Percentiles rank a stretch among this genome's conserved stretches.
Evolutionary conservation across 2,888 invertebrate genomes (phyloP).

Genomic region (Colostygia pectinataria): DNA sequence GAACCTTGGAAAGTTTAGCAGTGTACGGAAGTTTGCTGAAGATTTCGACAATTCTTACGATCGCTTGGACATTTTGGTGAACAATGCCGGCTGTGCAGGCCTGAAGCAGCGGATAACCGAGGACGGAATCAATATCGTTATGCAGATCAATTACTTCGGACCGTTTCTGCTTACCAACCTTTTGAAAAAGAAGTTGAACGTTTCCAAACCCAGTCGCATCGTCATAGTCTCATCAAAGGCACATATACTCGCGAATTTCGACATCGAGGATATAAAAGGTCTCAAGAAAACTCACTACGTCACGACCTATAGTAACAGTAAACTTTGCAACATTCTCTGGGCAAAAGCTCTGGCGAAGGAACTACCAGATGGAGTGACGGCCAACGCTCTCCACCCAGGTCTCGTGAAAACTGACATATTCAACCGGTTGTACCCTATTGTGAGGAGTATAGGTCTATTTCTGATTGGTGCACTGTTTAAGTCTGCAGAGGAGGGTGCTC

Average conservation of each 20-base stretch:
- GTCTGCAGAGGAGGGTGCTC: constrained; percentile 89
- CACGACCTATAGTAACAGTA: constrained; percentile 72
- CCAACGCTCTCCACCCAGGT: constrained; percentile 92
- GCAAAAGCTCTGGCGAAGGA: constrained; percentile 64
- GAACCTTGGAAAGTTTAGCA: constrained; percentile 76
- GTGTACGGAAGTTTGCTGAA: constrained; percentile 84
- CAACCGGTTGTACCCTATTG: constrained; percentile 76
- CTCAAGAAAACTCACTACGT: constrained; percentile 45
- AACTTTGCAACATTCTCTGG: constrained; percentile 68
- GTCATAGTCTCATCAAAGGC: constrained; percentile 67
- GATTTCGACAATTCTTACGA: constrained; percentile 77
- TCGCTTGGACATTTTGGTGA: constrained; percentile 84
- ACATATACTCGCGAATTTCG: constrained; percentile 73
- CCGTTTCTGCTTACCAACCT: constrained; percentile 88
- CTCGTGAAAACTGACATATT: constrained; percentile 90
- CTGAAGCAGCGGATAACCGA: constrained; percentile 65
- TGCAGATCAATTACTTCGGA: constrained; percentile 88
- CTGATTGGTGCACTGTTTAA: constrained; percentile 86
- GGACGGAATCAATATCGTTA: constrained; percentile 84
- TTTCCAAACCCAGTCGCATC: constrained; percentile 68
- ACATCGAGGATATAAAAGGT: constrained; percentile 49
- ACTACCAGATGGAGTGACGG: constrained; percentile 84
- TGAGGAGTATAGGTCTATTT: constrained; percentile 74
- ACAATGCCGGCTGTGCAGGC: constrained; percentile 83
- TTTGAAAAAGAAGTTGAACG: constrained; percentile 72